Conservation (phyloP, 2,797 vertebrate species). For the Oceanodroma leucorhoa region DNA sequence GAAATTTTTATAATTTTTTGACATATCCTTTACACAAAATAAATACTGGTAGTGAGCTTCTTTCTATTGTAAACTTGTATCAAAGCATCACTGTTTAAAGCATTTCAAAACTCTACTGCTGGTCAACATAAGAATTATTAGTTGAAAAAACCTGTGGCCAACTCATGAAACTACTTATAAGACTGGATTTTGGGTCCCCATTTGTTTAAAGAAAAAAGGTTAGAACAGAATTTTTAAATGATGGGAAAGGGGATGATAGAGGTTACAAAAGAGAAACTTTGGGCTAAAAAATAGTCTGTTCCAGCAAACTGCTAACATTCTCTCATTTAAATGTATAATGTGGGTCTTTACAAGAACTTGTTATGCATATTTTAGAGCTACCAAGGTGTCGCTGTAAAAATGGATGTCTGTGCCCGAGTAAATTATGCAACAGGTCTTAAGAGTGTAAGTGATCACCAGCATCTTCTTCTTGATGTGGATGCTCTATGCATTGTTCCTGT, state of each 20-base stretch:
- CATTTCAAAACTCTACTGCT: neutral
- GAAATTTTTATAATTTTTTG: neutral
- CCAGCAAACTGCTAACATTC: neutral
- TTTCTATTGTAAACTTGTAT: neutral
- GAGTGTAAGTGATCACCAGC: neutral
- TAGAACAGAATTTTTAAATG: neutral
- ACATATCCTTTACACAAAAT: neutral
- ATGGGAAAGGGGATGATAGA: neutral
- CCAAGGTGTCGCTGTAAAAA: neutral
- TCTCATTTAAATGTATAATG: neutral
- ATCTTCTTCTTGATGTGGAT: neutral
- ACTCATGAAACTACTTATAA: neutral
- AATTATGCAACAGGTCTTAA: neutral
- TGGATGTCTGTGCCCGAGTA: neutral
- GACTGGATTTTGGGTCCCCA: neutral
- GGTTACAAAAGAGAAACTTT: neutral
- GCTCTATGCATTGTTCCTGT: neutral
- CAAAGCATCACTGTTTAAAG: neutral
- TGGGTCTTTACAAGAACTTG: neutral
- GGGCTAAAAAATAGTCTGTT: neutral
- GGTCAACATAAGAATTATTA: neutral
- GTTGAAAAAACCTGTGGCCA: neutral
- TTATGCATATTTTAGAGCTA: constrained; percentile 15
- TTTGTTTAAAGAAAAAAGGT: neutral
- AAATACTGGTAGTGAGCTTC: neutral